Base-by-base conservation (phyloP, 2,888 invertebrate genomes). In the Drosophila borealis region DNA sequence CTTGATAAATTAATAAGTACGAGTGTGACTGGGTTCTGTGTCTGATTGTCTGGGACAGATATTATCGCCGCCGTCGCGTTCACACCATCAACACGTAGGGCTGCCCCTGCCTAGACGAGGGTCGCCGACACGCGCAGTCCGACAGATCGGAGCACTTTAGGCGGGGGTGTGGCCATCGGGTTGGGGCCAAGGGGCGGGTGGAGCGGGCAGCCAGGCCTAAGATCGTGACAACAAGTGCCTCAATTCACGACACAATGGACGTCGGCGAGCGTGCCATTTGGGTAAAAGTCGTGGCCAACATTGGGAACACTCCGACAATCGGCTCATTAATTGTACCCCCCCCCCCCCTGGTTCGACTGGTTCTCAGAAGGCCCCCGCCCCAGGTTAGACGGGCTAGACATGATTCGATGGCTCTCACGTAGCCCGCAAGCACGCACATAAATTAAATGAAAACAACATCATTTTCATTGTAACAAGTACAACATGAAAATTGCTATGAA, bases 201-300 rank as follows among this genome's bases (percentile, higher is more conserved):
- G 11, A 9, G 1, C 13, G 42, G n/a, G 29, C 9, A 17, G 39
- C 14, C 1, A 17, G 36, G n/a, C 33, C 17, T 39, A 10, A 48
- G 80, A 79, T 76, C 76, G 76, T 76, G 76, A 77, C 77, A 75
- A 80, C 79, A 74, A 74, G 74, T 79, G 74, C 62, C 49, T 46
- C 78, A 73, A 75, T 78, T 78, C 17, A 17, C 17, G 74, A 77
- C 62, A 60, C 79, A 48, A 44, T 74, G 68, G 46, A 21, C 14
- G 57, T 10, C 60, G 25, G 42, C 42, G 44, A 25, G 54, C 42
- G 42, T 42, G 59, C 34, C 60, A 36, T 6, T 34, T 55, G 59
- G 19, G 6, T 11, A 44, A 29, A 17, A 37, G 36, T 44, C 34
- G 46, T 33, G 36, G 36, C 17, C 56, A 59, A 63, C 72, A 70